Base-by-base conservation (phyloP, 1,140 invertebrate genomes). In the Dryas iulia region DNA sequence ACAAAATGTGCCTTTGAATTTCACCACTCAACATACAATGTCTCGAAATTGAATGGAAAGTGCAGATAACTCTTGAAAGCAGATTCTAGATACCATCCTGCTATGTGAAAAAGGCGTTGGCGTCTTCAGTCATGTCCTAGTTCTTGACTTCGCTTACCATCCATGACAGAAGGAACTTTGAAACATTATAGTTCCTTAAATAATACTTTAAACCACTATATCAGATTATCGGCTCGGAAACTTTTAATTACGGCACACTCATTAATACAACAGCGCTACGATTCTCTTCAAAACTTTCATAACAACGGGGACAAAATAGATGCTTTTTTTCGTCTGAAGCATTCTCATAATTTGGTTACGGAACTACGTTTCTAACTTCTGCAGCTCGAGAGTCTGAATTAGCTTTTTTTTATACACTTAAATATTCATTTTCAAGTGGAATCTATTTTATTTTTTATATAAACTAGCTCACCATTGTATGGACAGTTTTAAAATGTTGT, bases 221-320 rank as follows among this genome's bases (percentile, higher is more conserved):
- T 47, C 53, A 56, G 53, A 56, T 56, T 56, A 56, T 56, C 53
- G 53, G 24, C 53, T 56, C 10, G 53, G 53, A 56, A 56, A 56
- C 11, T 56, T 56, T 56, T 56, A 56, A 56, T 56, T 56, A 56
- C 53, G 53, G 6, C 24, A 56, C 53, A 26, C 23, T 56, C 53
- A 56, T 56, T 56, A 56, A 47, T 47, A 47, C 18, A 39, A 14
- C 35, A 47, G 39, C 14, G 39, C 39, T 18, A 47, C 39, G 14
- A 14, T 47, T 47, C 39, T 47, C 39, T 47, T 21, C 21, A 26
- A 56, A 56, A 56, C 53, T 56, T 25, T 56, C 3, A 3, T 12
- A n/a, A 24, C 23, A 56, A 24, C 53, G 23, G n/a, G 10, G 53
- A 26, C 53, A 26, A 18, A 14, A 25, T 56, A 11, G 23, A 25